A percentile compares a stretch with the other conserved stretches of the same genome.
Conservation (phyloP, 2,113 vertebrate species). For the Aptenodytes forsteri region DNA sequence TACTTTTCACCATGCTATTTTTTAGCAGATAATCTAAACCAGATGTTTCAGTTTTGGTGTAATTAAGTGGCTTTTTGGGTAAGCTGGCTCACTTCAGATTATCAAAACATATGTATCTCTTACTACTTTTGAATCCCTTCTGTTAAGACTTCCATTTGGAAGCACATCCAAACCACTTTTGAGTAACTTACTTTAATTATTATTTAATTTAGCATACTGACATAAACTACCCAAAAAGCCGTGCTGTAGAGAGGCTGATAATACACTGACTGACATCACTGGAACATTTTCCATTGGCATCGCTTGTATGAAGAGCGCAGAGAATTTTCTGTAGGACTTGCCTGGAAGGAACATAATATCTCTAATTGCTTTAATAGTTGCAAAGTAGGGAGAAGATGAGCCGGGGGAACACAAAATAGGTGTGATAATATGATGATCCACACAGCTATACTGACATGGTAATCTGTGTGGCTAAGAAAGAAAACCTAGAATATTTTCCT, state of each 20-base stretch:
- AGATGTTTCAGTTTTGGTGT: constrained; percentile 50
- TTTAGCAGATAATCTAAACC: constrained; percentile 23
- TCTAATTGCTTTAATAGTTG: not conserved
- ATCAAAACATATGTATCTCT: constrained; percentile 43
- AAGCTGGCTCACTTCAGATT: constrained; percentile 40
- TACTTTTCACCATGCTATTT: constrained; percentile 7
- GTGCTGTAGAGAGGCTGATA: not conserved
- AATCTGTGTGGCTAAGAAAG: not conserved
- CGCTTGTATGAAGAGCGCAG: not conserved
- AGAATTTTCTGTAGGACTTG: not conserved
- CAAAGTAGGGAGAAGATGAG: not conserved
- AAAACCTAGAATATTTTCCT: not conserved
- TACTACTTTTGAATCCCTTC: not conserved
- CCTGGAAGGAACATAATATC: not conserved
- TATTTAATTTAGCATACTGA: not conserved
- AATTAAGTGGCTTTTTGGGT: constrained; percentile 44
- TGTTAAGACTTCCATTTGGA: constrained; percentile 22
- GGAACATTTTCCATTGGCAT: not conserved
- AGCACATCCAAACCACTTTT: constrained; percentile 20
- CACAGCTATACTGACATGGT: not conserved
- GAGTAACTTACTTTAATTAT: constrained; percentile 37
- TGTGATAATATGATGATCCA: not conserved
- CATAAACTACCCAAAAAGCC: not conserved
- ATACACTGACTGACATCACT: not conserved
- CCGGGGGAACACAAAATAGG: fast-evolving